A percentile compares a stretch with the other conserved stretches of the same genome.
Conservation (phyloP, 2,888 invertebrate species). For the Drosophila paracracens region DNA sequence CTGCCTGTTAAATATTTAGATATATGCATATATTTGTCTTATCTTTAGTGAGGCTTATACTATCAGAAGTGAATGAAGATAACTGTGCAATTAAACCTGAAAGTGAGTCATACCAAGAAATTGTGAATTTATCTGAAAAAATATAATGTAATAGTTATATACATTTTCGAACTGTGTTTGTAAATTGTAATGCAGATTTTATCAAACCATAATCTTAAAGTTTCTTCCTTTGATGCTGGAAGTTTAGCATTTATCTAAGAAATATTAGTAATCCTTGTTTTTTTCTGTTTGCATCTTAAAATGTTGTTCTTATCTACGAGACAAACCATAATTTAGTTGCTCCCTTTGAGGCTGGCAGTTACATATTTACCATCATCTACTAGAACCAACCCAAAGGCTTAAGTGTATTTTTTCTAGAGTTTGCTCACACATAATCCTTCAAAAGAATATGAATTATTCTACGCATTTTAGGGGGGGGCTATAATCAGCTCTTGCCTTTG, state of each 20-base stretch:
- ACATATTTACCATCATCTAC: neutral
- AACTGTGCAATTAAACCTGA: neutral
- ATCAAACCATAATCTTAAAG: neutral
- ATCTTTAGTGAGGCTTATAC: neutral
- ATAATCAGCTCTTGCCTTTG: constrained; percentile 37
- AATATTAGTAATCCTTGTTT: neutral
- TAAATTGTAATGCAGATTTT: neutral
- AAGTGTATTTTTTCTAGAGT: neutral
- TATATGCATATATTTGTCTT: neutral
- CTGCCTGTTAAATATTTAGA: neutral
- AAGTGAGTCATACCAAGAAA: neutral
- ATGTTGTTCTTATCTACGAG: neutral
- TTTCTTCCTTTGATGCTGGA: neutral
- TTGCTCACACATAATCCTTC: constrained; percentile 29
- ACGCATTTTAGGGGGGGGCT: constrained; percentile 11
- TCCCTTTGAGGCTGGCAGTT: neutral
- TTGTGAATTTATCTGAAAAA: neutral
- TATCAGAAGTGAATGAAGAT: neutral
- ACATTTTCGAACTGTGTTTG: neutral
- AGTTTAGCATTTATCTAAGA: too few species aligned
- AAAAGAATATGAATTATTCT: constrained; percentile 7
- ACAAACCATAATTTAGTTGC: neutral
- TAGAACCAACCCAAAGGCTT: neutral
- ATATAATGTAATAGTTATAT: too few species aligned
- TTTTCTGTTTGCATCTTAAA: neutral